phyloP scores from a whole-genome alignment of 2,797 vertebrate genomes.

The Cirrhinus mrigala region DNA sequence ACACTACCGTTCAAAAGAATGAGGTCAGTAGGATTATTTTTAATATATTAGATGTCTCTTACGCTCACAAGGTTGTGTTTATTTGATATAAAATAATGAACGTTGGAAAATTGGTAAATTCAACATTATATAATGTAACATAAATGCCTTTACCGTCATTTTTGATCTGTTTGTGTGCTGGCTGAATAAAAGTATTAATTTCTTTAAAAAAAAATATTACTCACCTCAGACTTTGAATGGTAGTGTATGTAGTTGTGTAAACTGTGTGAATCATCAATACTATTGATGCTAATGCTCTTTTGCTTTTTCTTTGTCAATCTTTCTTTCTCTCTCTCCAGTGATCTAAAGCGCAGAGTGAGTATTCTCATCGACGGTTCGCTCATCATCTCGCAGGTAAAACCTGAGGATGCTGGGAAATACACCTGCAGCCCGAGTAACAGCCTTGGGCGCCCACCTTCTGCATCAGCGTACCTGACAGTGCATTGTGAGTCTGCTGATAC shows the following conservation, averaged over 20 bases:
- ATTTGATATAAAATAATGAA: background rate
- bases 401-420: conserved; percentile 96
- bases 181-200: no score
- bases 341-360: conserved; percentile 95
- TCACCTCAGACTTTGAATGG: background rate
- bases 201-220: background rate
- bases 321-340: conserved; percentile 75
- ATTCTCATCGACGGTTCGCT: conserved; percentile 96
- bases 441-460: conserved; percentile 92
- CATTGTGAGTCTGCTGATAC: conserved; percentile 81
- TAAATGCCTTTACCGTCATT: no score
- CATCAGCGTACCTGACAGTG: conserved; percentile 93
- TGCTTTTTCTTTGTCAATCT: conserved; percentile 25
- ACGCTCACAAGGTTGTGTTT: background rate
- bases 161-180: background rate
- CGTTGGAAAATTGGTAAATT: no score
- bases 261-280: background rate
- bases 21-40: background rate
- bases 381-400: conserved; percentile 96
- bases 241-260: background rate
- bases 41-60: background rate
- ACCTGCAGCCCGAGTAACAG: conserved; percentile 99
- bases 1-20: background rate
- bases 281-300: background rate
- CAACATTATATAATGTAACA: no score